Evolutionary conservation across 2,113 vertebrate species (phyloP), one percentile per base, ranked within the genome.

Genomic region (Ciconia stormi): DNA sequence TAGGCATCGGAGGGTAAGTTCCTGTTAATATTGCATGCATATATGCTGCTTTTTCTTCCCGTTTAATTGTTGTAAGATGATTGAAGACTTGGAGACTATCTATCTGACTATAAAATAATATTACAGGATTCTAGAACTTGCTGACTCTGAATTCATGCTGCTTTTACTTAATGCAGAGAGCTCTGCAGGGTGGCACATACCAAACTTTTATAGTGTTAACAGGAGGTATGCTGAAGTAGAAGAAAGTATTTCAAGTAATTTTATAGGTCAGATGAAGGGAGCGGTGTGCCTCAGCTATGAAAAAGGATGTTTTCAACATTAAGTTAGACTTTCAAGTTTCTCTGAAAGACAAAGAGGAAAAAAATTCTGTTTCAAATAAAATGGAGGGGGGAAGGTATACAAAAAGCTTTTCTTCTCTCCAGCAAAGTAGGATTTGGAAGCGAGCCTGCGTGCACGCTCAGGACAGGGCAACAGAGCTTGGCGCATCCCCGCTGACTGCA

Each of bases 1-100:
- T 99, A 80, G 99, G 99, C 79, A 99, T 99, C 56, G 99, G 99
- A 91, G 99, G 99, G 99, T 99, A 94, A 99, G 99, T 98, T 3
- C 6, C 22, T 15, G 46, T 11, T 40, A 0, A 27, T 20, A 8
- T 8, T 8, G 11, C 10, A 3, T 26, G 3, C 13, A 1, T 34
- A 16, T 7, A 11, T 2, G 3, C 26, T 36, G 70, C 40, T 30
- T 69, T 82, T 42, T 44, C 27, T 62, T 11, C 2, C 5, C 2
- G 1, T 4, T 73, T 55, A 7, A 6, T 49, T 52, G 7, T 21
- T 53, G 13, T 10, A 2, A 50, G 23, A 4, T 8, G 38, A 40
- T 27, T 1, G 18, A 12, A n/a, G 32, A 0, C 7, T 32, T 18
- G 22, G 66, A 25, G 40, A 2, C 38, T 15, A 1, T 58, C 16